These are phyloP conservation scores for Polyommatus icarus DNA, from an alignment of 2,888 invertebrate genomes.

Conservation along the genomic window DNA sequence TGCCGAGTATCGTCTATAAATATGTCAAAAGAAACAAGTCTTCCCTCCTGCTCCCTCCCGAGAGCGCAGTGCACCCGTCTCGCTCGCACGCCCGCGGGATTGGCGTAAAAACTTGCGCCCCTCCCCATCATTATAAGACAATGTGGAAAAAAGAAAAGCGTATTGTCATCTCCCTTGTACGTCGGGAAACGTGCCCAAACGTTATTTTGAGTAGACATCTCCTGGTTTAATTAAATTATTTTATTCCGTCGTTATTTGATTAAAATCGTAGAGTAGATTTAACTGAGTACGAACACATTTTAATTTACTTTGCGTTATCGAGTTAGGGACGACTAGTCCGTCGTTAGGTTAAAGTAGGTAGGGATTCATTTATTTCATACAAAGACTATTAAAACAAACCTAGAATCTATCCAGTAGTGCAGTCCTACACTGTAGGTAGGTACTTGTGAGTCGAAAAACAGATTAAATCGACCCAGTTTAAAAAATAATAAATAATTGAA, in stretches of 20 bases:
- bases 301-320: constrained; percentile 29
- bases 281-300: constrained; percentile 30
- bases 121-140: constrained; percentile 59
- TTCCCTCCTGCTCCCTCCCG: constrained; percentile 46
- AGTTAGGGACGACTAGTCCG: constrained; percentile 18
- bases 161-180: constrained; percentile 43
- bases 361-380: background rate
- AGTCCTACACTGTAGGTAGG: too few species aligned
- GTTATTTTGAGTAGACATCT: constrained; percentile 56
- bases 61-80: constrained; percentile 44
- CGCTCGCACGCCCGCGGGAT: constrained; percentile 49
- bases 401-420: too few species aligned
- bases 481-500: too few species aligned
- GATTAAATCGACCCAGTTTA: too few species aligned
- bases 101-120: constrained; percentile 57
- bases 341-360: background rate
- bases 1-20: constrained; percentile 44
- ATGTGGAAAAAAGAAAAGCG: constrained; percentile 47
- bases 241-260: constrained; percentile 33
- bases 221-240: constrained; percentile 49
- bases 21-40: constrained; percentile 49
- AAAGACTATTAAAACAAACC: too few species aligned
- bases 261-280: constrained; percentile 31
- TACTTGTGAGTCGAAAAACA: too few species aligned
- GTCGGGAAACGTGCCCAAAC: constrained; percentile 49